Evolutionary conservation across 1,140 invertebrate species (phyloP), one percentile per base, ranked within the genome.

Genomic region (Microvelia longipes): DNA sequence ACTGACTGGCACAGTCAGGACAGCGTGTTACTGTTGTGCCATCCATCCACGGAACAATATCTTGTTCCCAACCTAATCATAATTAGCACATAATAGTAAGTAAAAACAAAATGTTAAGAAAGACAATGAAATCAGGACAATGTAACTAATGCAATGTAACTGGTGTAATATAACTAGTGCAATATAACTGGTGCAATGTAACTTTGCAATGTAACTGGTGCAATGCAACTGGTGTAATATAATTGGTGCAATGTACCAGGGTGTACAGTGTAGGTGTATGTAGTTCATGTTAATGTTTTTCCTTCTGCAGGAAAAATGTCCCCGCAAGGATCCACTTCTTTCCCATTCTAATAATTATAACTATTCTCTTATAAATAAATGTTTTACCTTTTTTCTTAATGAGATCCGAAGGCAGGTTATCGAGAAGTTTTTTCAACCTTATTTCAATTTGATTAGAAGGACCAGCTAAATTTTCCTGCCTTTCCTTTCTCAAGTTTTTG

Each of bases 371-470:
- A 50, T 25, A 64, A 35, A 15, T 68, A 71, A 50, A 70, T 69
- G 14, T 26, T 69, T 71, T 77, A 85, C 92, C 87, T 87, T 93
- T 95, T 73, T 92, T 84, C 78, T 91, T 90, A 28, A 86, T 82
- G 19, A 89, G 86, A 78, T 95, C 92, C 70, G 81, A 81, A 13
- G 93, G 91, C 78, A 90, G 85, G 77, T 95, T 90, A 73, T 84
- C 83, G 5, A 98, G 83, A 72, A 99, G 81, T 80, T 95, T 96
- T 81, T 98, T 93, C 73, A 99, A 78, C 75, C 96, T 84, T 75
- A 98, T 96, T 29, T 98, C 83, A 24, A 98, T 80, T 79, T 96
- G 98, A 79, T 99, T 98, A 1, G 94, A 98, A 82, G 97, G 93
- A 28, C 91, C 88, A 0, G 94, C 90, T 81, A 91, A 93, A 77